Evolutionary conservation across 2,888 invertebrate species (phyloP).

Genomic region (Lepidonotus clava): DNA sequence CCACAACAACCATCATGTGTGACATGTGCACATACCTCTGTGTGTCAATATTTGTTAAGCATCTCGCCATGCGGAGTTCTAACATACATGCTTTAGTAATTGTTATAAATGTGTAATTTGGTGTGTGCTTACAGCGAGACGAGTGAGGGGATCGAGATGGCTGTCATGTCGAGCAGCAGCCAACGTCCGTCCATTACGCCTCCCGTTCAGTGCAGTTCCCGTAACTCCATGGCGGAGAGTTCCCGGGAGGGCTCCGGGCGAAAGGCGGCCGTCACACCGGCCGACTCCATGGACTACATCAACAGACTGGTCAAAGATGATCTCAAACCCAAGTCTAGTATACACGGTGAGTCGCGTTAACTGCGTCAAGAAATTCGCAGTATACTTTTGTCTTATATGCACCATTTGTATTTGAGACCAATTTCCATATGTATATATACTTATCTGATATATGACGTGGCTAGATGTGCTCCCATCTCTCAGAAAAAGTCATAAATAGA

Average conservation of each 20-base stretch:
- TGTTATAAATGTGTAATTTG: neutral
- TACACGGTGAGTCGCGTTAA: slow-evolving; percentile 49
- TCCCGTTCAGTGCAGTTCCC: slow-evolving; percentile 85
- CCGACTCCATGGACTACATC: slow-evolving; percentile 72
- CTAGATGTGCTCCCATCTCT: no score
- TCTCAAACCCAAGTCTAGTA: slow-evolving; percentile 47
- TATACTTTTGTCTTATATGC: no score
- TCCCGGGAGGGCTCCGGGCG: slow-evolving; percentile 48
- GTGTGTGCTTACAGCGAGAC: slow-evolving; percentile 60
- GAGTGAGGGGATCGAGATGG: slow-evolving; percentile 90
- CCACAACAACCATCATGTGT: no score
- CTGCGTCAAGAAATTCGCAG: no score
- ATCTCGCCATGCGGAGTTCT: no score
- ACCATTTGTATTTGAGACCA: no score
- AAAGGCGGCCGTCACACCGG: slow-evolving; percentile 68
- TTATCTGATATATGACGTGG: no score
- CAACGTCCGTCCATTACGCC: slow-evolving; percentile 79
- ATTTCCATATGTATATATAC: no score
- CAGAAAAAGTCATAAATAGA: no score
- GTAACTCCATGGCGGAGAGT: slow-evolving; percentile 84
- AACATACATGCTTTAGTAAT: no score
- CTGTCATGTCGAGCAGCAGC: slow-evolving; percentile 83
- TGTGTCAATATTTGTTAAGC: no score
- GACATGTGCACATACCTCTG: no score
- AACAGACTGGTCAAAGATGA: slow-evolving; percentile 68